Evolutionary conservation across 2,888 invertebrate genomes (phyloP).

Genomic region (Chirona hameri): DNA sequence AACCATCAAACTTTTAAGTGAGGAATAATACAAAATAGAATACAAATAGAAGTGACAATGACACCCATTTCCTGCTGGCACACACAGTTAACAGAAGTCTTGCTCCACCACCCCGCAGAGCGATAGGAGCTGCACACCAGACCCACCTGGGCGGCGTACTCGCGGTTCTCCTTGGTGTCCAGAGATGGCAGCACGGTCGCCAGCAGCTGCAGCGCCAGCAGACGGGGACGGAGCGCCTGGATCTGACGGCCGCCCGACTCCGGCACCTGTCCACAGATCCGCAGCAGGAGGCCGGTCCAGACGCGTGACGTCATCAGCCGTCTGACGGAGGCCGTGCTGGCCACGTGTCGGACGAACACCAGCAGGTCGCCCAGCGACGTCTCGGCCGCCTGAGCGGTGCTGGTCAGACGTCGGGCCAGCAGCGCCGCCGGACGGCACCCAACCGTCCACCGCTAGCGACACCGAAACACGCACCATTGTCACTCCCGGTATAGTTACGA

Average conservation of each 20-base stretch:
- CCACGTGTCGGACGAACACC: slow-evolving; percentile 55
- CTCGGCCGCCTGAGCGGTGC: slow-evolving; percentile 46
- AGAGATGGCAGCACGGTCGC: slow-evolving; percentile 52
- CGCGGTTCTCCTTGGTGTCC: slow-evolving; percentile 47
- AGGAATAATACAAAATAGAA: no score
- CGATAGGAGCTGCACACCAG: no score
- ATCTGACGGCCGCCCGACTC: slow-evolving; percentile 45
- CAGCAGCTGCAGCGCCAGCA: slow-evolving; percentile 55
- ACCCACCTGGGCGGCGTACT: slow-evolving; percentile 41
- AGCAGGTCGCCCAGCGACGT: slow-evolving; percentile 54
- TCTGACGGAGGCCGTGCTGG: slow-evolving; percentile 51
- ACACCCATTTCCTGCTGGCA: no score
- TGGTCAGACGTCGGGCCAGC: slow-evolving; percentile 53
- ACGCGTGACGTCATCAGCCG: slow-evolving; percentile 44
- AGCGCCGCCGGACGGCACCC: slow-evolving; percentile 53
- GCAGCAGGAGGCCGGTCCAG: slow-evolving; percentile 24
- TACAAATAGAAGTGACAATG: no score
- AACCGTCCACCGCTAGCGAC: slow-evolving; percentile 46
- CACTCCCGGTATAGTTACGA: not conserved
- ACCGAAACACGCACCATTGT: no score
- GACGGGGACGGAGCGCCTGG: slow-evolving; percentile 53
- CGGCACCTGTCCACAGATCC: slow-evolving; percentile 44
- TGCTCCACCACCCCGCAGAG: no score
- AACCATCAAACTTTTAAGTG: no score
- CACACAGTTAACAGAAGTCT: no score